These are phyloP conservation scores for Myrmecobius fasciatus DNA, from an alignment of 2,113 vertebrate species.

Conservation along the genomic window DNA sequence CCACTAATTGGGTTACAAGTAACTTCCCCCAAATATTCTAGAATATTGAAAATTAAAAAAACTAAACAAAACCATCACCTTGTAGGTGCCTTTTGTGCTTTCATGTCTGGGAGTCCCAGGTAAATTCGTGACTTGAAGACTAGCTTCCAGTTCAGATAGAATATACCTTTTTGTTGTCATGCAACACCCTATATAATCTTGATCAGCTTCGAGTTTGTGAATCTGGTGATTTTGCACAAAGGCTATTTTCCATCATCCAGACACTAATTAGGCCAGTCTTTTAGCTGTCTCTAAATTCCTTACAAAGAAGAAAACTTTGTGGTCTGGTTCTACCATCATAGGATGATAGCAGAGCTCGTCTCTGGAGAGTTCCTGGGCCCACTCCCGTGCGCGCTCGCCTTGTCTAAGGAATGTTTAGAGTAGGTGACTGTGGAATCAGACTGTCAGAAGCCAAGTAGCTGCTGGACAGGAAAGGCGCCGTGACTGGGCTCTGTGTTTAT, in stretches of 20 bases:
- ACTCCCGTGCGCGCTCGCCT: background rate
- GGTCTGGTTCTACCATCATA: background rate
- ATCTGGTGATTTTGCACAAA: background rate
- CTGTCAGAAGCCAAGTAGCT: background rate
- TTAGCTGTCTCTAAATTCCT: conserved; percentile 8
- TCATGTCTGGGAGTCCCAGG: background rate
- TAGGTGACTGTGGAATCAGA: background rate
- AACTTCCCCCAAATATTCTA: conserved; percentile 16
- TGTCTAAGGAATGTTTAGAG: background rate
- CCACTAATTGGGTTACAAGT: background rate
- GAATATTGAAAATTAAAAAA: background rate
- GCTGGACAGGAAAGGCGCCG: background rate
- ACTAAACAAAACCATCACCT: background rate
- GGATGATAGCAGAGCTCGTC: conserved; percentile 6
- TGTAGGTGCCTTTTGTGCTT: background rate
- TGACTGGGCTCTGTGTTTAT: conserved; percentile 19
- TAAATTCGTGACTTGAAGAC: background rate
- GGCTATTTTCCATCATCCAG: conserved; percentile 11
- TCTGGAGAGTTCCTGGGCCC: conserved; percentile 9
- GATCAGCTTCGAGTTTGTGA: background rate
- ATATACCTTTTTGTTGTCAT: background rate
- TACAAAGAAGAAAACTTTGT: conserved; percentile 16
- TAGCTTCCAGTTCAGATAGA: background rate
- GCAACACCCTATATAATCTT: background rate
- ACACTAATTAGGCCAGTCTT: conserved; percentile 17